Percentiles rank a stretch among this genome's conserved stretches.
Conservation (phyloP, 1,140 invertebrate genomes). For the Macrostomum lignano region DNA sequence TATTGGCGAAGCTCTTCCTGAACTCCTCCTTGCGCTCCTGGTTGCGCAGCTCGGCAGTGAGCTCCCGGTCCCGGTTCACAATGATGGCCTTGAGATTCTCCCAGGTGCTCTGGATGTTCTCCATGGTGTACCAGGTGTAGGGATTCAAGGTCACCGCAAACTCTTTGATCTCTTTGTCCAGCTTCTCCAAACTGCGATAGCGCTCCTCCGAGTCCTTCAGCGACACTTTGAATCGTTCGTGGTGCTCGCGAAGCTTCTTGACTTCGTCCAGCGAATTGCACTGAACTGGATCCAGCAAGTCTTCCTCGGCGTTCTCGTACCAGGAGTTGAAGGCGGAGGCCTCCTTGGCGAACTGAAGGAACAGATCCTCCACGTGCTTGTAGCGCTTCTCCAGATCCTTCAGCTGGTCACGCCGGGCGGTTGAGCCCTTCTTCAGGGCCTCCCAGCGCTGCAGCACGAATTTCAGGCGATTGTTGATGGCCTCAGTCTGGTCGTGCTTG, state of each 20-base stretch:
- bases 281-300: slow-evolving; percentile 85
- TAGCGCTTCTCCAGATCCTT: slow-evolving; percentile 84
- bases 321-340: slow-evolving; percentile 97
- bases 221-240: slow-evolving; percentile 74
- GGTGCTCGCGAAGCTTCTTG: slow-evolving; percentile 60
- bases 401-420: slow-evolving; percentile 59
- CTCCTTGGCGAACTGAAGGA: slow-evolving; percentile 93
- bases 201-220: slow-evolving; percentile 77
- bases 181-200: slow-evolving; percentile 69
- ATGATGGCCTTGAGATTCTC: slow-evolving; percentile 93
- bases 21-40: slow-evolving; percentile 96
- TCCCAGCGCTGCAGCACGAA: slow-evolving; percentile 66
- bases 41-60: slow-evolving; percentile 70
- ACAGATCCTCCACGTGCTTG: slow-evolving; percentile 74
- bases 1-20: slow-evolving; percentile 84
- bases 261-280: slow-evolving; percentile 42
- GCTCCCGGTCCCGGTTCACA: slow-evolving; percentile 59
- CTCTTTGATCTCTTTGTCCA: slow-evolving; percentile 86
- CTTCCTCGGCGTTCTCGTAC: slow-evolving; percentile 99
- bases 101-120: slow-evolving; percentile 95
- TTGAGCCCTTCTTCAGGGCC: slow-evolving; percentile 57
- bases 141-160: slow-evolving; percentile 48
- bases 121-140: slow-evolving; percentile 99
- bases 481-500: slow-evolving; percentile 61
- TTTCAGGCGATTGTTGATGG: slow-evolving; percentile 60